Base-by-base conservation (phyloP, 2,113 vertebrate species). In the Otus sunia region DNA sequence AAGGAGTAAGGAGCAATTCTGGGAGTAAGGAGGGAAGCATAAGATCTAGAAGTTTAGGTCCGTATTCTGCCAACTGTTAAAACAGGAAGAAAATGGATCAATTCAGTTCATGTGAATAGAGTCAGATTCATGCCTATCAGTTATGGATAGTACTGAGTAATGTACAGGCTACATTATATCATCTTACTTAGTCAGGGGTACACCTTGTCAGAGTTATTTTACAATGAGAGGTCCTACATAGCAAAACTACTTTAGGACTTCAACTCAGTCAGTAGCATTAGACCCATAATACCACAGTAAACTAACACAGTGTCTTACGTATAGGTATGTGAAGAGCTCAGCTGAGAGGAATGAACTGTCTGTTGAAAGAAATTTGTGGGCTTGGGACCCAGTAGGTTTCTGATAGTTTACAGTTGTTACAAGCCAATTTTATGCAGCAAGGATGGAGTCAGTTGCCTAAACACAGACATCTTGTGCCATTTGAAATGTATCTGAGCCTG, bases 271-370 rank as follows among this genome's bases (percentile, higher is more conserved):
- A 36, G 47, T 63, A 68, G 10, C 3, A 4, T 60, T 60, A 78
- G 34, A 52, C 32, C 26, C 17, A 12, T 43, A 55, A 52, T 66
- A 30, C 6, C 20, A 34, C 32, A 36, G 39, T 22, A 92, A 74
- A 74, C 81, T 49, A 63, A 52, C 22, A 90, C 16, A 19, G 2
- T 14, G 9, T 39, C 17, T 90, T 69, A 82, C 8, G 19, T 34
- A 11, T 4, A 11, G 45, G 23, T 59, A 20, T 66, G 17, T 30
- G 81, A 92, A 96, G 58, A 94, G 16, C 52, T 87, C 73, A 86
- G 45, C 88, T 90, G 87, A 96, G 75, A 91, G 58, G 84, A 96
- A 92, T 55, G 21, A 37, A 94, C 73, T 88, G 59, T 14, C 73
- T 80, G 34, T 67, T 86, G 43, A 90, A 96, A 97, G 37, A 93